Conservation (phyloP, 2,797 vertebrate genomes). For the Cuculus canorus region DNA sequence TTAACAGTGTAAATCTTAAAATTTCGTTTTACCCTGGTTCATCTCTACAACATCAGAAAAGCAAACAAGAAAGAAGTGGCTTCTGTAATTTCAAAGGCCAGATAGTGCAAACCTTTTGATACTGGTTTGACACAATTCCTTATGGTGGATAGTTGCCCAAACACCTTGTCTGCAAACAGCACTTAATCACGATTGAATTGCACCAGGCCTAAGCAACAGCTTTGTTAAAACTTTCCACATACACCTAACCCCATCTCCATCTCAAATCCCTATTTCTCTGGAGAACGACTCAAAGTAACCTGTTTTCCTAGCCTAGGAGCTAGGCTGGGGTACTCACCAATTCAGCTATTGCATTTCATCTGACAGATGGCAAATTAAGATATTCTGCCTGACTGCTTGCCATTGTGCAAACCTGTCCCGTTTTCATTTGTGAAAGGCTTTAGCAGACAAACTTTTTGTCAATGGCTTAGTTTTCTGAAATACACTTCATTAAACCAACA, state of each 20-base stretch:
- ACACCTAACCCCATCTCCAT: background rate
- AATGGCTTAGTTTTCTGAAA: background rate
- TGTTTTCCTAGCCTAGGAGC: background rate
- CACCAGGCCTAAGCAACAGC: background rate
- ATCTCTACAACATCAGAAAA: background rate
- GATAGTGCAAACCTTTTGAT: rapidly evolving
- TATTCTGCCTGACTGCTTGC: background rate
- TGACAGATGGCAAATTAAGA: constrained; percentile 2
- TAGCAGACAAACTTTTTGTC: background rate
- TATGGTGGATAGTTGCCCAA: rapidly evolving
- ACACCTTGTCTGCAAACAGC: background rate
- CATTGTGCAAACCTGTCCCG: background rate
- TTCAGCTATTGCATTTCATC: background rate
- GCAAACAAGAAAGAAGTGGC: background rate
- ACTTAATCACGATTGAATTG: background rate
- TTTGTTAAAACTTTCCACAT: background rate
- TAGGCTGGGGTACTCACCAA: background rate
- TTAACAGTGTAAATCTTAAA: background rate
- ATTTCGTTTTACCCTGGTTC: background rate
- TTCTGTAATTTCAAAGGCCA: background rate
- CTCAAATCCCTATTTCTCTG: background rate
- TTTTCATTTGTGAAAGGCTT: background rate
- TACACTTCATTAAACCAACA: background rate
- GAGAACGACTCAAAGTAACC: background rate
- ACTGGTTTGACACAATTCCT: background rate